Conservation (phyloP, 2,888 invertebrate genomes). For the Macrosiphum euphorbiae region DNA sequence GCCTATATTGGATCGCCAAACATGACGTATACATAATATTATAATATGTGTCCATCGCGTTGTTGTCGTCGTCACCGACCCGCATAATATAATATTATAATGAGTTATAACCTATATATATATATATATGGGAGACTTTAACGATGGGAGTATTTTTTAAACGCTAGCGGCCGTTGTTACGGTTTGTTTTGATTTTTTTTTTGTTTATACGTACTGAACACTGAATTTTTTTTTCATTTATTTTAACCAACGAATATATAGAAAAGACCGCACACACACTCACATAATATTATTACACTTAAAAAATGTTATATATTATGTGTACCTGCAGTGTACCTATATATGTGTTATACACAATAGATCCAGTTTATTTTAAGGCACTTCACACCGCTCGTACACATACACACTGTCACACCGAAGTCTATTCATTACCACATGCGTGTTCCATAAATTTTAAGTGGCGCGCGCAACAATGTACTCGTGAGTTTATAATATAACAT, state of each 20-base stretch:
- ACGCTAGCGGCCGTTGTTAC: conserved; percentile 40
- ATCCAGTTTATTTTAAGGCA: conserved; percentile 61
- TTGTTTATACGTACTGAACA: not conserved
- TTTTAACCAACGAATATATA: not conserved
- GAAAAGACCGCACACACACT: conserved; percentile 43
- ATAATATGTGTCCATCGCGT: conserved; percentile 9
- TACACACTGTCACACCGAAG: not conserved
- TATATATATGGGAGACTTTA: conserved; percentile 46
- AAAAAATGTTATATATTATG: not conserved
- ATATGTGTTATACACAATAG: conserved; percentile 27
- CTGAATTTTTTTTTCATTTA: conserved; percentile 22
- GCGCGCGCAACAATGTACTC: conserved; percentile 43
- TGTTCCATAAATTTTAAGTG: conserved; percentile 56
- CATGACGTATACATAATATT: not conserved
- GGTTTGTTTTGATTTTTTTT: conserved; percentile 58
- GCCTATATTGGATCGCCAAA: conserved; percentile 2
- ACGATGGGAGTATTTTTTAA: conserved; percentile 41
- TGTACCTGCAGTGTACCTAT: not conserved
- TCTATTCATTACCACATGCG: conserved; percentile 51
- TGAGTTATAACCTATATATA: not conserved
- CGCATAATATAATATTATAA: conserved; percentile 38
- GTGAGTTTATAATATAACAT: not conserved
- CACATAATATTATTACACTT: not conserved
- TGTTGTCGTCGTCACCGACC: conserved; percentile 27
- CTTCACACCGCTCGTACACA: conserved; percentile 36